Evolutionary conservation across 2,888 invertebrate species (phyloP).

Genomic region (Eilema sororculum): DNA sequence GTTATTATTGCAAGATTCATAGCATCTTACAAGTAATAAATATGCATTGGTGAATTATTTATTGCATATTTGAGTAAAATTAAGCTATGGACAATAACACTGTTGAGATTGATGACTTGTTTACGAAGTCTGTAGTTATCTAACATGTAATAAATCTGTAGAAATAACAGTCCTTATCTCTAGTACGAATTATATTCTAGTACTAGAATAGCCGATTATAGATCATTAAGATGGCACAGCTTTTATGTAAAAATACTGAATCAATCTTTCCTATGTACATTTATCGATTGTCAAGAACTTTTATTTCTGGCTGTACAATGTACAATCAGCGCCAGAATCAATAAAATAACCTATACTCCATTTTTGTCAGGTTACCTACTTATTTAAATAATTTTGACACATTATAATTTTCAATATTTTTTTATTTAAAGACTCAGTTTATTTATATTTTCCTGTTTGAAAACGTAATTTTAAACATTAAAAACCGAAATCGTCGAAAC

Average conservation of each 20-base stretch:
- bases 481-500: no score
- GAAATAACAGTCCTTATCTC: background rate
- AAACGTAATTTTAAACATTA: no score
- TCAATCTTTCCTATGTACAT: background rate
- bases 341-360: constrained; percentile 13
- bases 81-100: background rate
- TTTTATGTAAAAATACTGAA: no score
- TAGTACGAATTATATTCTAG: no score
- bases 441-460: no score
- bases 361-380: no score
- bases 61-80: background rate
- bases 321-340: constrained; percentile 31
- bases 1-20: background rate
- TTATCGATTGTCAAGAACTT: background rate
- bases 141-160: background rate
- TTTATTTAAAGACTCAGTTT: no score
- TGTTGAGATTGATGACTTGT: constrained; percentile 3
- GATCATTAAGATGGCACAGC: no score
- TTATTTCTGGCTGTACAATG: background rate
- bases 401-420: no score
- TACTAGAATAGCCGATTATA: background rate
- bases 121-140: background rate
- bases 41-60: background rate
- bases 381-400: no score
- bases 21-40: background rate